Conservation (phyloP, 2,113 vertebrate genomes). For the Engraulis encrasicolus region DNA sequence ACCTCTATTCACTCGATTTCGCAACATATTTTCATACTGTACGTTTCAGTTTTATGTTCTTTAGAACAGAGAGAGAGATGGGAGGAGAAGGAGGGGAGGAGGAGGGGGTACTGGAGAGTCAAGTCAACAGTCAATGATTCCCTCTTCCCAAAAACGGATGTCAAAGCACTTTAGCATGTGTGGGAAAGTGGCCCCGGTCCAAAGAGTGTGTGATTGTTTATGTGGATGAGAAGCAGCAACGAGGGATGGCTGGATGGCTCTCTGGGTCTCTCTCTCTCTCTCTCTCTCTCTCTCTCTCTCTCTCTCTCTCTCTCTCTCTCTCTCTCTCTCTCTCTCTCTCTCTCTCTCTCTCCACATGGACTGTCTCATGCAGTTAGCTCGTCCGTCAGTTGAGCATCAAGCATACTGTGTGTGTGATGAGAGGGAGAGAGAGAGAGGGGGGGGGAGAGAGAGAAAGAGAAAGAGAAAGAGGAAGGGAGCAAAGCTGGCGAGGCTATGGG, state of each 20-base stretch:
- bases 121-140: slow-evolving; percentile 35
- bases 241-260: neutral
- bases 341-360: slow-evolving; percentile 7
- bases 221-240: neutral
- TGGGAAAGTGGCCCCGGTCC: slow-evolving; percentile 73
- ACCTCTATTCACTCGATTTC: neutral
- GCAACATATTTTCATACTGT: neutral
- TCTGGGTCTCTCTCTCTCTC: too few species aligned
- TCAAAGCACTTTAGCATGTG: slow-evolving; percentile 69
- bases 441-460: too few species aligned
- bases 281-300: too few species aligned
- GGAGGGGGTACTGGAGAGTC: neutral
- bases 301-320: too few species aligned
- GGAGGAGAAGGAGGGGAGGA: neutral
- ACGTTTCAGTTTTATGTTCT: slow-evolving; percentile 36
- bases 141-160: slow-evolving; percentile 55
- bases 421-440: too few species aligned
- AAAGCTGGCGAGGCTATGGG: neutral
- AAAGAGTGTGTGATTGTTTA: slow-evolving; percentile 47
- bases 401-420: too few species aligned
- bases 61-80: neutral
- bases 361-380: neutral
- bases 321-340: too few species aligned
- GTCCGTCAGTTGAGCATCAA: neutral
- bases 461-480: neutral